Conservation (phyloP, 2,113 vertebrate species). For the Tachycineta bicolor region DNA sequence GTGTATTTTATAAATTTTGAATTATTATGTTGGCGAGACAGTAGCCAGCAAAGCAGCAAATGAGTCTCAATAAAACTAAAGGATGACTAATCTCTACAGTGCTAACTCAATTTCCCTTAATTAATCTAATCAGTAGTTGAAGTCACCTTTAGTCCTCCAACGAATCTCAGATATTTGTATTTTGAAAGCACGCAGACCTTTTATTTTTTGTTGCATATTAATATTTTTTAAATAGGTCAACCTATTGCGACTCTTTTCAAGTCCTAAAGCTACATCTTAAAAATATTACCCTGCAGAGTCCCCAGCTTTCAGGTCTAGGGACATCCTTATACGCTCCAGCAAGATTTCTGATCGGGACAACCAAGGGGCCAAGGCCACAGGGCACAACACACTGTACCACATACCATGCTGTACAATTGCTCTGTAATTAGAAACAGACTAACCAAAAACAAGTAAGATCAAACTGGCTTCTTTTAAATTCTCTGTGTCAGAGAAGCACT, state of each 20-base stretch:
- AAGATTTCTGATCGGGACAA: not conserved
- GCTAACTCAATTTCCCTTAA: not conserved
- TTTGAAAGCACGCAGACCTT: rapidly evolving
- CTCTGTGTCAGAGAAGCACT: not conserved
- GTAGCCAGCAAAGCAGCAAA: not conserved
- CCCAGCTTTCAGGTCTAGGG: not conserved
- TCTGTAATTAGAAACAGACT: constrained; percentile 42
- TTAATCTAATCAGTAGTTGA: not conserved
- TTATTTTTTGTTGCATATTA: not conserved
- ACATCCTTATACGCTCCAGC: not conserved
- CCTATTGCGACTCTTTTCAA: not conserved
- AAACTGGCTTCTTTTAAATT: not conserved
- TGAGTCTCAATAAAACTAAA: not conserved
- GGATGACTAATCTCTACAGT: not conserved
- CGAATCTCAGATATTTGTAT: not conserved
- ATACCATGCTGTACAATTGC: not conserved
- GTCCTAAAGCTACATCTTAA: not conserved
- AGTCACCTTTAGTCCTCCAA: not conserved
- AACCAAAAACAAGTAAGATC: not conserved
- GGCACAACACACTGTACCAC: constrained; percentile 14
- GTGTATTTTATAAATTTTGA: not conserved
- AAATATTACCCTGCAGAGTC: not conserved
- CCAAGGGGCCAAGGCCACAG: not conserved
- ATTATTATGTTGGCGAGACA: not conserved
- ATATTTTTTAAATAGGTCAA: not conserved